Base-by-base conservation (phyloP, 2,888 invertebrate genomes). In the Acanthosepion esculentum region DNA sequence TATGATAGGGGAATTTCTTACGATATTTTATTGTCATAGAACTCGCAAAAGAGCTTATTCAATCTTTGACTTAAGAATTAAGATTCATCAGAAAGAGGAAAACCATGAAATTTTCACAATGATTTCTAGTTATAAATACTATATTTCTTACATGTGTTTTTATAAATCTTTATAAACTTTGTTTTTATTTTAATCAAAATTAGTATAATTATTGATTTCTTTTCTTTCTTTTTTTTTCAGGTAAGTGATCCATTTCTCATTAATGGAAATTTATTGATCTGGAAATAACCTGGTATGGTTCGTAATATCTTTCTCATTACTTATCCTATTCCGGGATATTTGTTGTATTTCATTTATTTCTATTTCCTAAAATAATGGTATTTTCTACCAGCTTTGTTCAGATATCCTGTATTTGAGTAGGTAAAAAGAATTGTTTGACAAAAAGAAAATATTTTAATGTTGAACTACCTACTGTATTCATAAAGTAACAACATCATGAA, bases 171-270 rank as follows among this genome's bases (percentile, higher is more conserved):
- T 29, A 29, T 8, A 78, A 78, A 12, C 12, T 33, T n/a, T 78
- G 12, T 5, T 78, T 78, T 78, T 5, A 78, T 78, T 78, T 78
- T 0, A n/a, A 33, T 78, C 5, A 5, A 78, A 78, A 78, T 78
- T 78, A 33, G 78, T 33, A n/a, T 78, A 78, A 78, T 78, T 15
- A 78, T 78, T n/a, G n/a, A 78, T 78, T 78, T 78, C 12, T 78
- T 78, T n/a, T 78, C 10, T 7, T n/a, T 78, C 12, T 78, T 10
- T 78, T n/a, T 78, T 78, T 78, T 78, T 18, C 78, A 78, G 78
- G 78, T 78, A 78, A 78, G 78, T 78, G n/a, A 78, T 78, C 78
- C n/a, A 10, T 78, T 78, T 78, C n/a, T 78, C 78, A 78, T 78
- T 78, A 78, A 78, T 78, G 78, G 78, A 78, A 78, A 10, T 78